Evolutionary conservation across 2,797 vertebrate species (phyloP).

Genomic region (Poeciliopsis infans): DNA sequence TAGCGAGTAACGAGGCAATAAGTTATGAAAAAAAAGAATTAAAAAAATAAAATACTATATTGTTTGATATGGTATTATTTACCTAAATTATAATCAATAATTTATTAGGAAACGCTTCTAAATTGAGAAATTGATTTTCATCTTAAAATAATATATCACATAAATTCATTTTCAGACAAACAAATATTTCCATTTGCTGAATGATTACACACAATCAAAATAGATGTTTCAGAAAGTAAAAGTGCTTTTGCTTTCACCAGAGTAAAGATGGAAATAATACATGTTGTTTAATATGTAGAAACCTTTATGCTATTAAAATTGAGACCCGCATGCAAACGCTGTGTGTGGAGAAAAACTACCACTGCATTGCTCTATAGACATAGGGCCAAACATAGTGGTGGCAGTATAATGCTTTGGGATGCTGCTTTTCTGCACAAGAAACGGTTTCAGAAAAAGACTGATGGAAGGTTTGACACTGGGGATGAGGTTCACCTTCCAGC

Average conservation of each 20-base stretch:
- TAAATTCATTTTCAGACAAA: background rate
- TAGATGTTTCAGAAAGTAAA: background rate
- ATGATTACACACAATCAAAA: background rate
- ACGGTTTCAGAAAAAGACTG: background rate
- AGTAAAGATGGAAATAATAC: background rate
- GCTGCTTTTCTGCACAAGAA: background rate
- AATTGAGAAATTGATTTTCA: background rate
- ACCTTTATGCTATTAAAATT: background rate
- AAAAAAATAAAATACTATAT: background rate
- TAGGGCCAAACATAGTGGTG: background rate
- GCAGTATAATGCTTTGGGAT: background rate
- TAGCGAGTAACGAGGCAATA: background rate
- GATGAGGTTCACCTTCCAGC: background rate
- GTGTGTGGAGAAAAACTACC: background rate
- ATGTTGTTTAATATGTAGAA: background rate
- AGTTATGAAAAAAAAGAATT: background rate
- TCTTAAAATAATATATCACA: background rate
- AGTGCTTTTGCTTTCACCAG: background rate
- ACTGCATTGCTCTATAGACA: background rate
- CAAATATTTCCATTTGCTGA: background rate
- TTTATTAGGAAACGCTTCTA: background rate
- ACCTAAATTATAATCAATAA: background rate
- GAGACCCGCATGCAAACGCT: background rate
- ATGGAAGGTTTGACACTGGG: background rate
- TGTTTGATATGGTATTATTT: background rate